Conservation (phyloP, 2,797 vertebrate species). For the Rhadinocentrus ornatus region DNA sequence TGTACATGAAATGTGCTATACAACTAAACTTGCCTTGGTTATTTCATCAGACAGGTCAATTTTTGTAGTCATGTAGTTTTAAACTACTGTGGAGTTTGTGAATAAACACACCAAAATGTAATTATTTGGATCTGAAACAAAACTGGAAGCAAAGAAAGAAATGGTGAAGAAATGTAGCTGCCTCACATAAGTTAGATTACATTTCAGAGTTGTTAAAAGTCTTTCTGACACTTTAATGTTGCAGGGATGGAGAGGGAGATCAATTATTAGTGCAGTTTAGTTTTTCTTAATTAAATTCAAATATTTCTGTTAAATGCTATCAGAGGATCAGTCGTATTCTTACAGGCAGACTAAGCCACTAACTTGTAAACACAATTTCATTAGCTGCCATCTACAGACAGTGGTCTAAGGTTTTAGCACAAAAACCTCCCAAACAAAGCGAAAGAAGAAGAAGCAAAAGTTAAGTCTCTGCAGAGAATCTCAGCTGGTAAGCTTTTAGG, state of each 20-base stretch:
- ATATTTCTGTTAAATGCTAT: neutral
- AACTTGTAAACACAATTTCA: neutral
- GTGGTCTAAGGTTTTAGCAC: too few relatives aligned
- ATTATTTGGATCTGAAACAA: neutral
- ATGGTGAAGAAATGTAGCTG: too few relatives aligned
- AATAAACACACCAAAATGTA: neutral
- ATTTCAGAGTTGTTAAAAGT: too few relatives aligned
- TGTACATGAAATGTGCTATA: too few relatives aligned
- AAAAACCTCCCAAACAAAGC: too few relatives aligned
- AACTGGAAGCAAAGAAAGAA: neutral
- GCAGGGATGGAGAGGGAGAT: neutral
- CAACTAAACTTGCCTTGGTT: too few relatives aligned
- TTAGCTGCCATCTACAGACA: too few relatives aligned
- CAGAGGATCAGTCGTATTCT: neutral
- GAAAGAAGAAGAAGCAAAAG: neutral
- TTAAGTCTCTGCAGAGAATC: neutral
- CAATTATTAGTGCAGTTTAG: neutral
- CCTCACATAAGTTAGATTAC: neutral
- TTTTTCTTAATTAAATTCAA: too few relatives aligned
- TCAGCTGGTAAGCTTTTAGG: slow-evolving; percentile 1
- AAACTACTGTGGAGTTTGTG: neutral
- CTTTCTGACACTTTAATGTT: neutral
- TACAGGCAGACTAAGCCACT: neutral
- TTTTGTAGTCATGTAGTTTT: neutral
- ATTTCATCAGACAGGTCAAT: neutral